These are phyloP conservation scores for Lacanobia oleracea DNA, from an alignment of 2,888 invertebrate species.

Conservation along the genomic window DNA sequence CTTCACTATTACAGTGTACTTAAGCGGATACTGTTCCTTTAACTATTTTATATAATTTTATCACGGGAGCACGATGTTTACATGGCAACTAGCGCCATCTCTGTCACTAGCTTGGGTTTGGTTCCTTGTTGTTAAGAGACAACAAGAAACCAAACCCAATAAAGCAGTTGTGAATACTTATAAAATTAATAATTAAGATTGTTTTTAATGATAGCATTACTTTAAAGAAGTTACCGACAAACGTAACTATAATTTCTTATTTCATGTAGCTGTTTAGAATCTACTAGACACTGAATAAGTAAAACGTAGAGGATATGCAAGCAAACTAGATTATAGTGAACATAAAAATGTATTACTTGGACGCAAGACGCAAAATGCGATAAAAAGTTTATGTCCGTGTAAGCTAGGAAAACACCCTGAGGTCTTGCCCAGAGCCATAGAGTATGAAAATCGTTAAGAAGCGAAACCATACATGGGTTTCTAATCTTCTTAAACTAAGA, in stretches of 20 bases:
- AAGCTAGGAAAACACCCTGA: constrained; percentile 79
- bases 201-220: background rate
- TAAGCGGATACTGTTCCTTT: no score
- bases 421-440: constrained; percentile 70
- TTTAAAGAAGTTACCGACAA: constrained; percentile 1
- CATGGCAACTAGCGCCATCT: no score
- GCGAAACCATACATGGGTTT: background rate
- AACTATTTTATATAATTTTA: no score
- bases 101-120: no score
- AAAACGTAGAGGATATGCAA: constrained; percentile 29
- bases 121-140: background rate
- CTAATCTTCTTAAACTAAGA: no score
- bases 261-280: constrained; percentile 3
- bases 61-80: no score
- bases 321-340: constrained; percentile 50
- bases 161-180: background rate
- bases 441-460: constrained; percentile 5
- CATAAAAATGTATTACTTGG: constrained; percentile 58
- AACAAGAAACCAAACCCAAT: background rate
- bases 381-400: constrained; percentile 86
- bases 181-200: background rate
- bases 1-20: no score
- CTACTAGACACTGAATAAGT: constrained; percentile 16
- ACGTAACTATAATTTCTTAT: constrained; percentile 6
- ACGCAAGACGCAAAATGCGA: constrained; percentile 72